Evolutionary conservation across 2,888 invertebrate species (phyloP).

Genomic region (Teleiodes luculella): DNA sequence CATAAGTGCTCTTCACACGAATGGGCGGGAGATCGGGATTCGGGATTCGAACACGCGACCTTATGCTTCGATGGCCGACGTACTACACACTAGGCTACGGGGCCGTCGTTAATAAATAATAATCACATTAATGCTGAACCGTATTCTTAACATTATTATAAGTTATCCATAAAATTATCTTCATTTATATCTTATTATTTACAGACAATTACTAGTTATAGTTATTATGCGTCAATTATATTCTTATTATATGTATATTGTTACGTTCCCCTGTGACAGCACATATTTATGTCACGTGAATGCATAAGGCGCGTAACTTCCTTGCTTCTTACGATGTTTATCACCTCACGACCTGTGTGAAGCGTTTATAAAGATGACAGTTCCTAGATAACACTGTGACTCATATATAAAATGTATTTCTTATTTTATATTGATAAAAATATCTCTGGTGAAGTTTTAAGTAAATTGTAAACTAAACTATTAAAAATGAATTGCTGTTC

Average conservation of each 20-base stretch:
- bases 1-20: too few species aligned
- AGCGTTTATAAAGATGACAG: conserved; percentile 15
- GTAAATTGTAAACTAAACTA: background rate
- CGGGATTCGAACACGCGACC: too few species aligned
- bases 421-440: background rate
- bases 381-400: background rate
- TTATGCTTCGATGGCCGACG: too few species aligned
- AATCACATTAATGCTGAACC: too few species aligned
- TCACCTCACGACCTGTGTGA: conserved; percentile 18
- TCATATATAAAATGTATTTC: too few species aligned
- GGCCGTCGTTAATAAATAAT: too few species aligned
- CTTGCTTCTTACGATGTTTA: conserved; percentile 16
- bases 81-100: too few species aligned
- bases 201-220: background rate
- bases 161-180: background rate
- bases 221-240: background rate
- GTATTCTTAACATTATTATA: too few species aligned
- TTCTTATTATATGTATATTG: background rate
- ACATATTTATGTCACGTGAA: conserved; percentile 11
- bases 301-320: conserved; percentile 16
- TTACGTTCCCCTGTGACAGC: conserved; percentile 11
- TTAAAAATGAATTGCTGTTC: too few species aligned
- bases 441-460: background rate
- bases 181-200: background rate
- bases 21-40: too few species aligned